phyloP scores from a whole-genome alignment of 1,140 invertebrate genomes.

The Meloidogyne floridensis region DNA sequence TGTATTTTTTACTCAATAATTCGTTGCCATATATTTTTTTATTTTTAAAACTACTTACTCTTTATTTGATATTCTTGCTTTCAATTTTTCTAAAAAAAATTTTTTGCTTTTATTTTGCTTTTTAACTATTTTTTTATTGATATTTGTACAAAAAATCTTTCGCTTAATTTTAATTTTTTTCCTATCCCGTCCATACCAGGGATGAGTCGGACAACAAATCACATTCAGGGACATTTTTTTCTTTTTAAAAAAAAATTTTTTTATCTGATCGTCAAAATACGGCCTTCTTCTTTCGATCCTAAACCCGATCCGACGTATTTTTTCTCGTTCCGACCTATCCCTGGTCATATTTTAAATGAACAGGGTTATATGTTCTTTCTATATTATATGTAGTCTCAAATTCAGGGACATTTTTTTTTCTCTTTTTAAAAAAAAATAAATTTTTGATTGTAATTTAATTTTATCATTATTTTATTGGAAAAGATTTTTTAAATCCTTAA shows the following conservation, averaged over 20 bases:
- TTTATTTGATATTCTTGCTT: constrained; percentile 10
- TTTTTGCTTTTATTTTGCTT: not conserved
- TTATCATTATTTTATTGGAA: not conserved
- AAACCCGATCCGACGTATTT: not conserved
- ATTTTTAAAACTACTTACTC: not conserved
- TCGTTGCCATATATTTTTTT: not conserved
- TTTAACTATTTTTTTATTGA: no score
- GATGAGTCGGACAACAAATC: no score
- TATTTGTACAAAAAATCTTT: no score
- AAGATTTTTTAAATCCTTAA: not conserved
- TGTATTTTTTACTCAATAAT: not conserved
- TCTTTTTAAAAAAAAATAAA: not conserved
- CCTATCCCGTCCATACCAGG: no score
- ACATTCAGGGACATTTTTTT: no score
- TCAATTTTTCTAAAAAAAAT: constrained; percentile 8
- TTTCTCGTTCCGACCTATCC: not conserved
- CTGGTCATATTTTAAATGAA: not conserved
- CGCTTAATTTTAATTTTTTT: no score
- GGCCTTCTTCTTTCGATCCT: no score
- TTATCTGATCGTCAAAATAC: no score
- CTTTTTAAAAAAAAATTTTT: no score
- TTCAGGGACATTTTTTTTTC: not conserved
- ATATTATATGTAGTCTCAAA: not conserved
- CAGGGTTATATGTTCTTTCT: constrained; percentile 8
- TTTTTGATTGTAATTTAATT: not conserved